Percentiles rank a stretch among this genome's conserved stretches.
Conservation (phyloP, 1,140 invertebrate species). For the Sminthurides bifidus region DNA sequence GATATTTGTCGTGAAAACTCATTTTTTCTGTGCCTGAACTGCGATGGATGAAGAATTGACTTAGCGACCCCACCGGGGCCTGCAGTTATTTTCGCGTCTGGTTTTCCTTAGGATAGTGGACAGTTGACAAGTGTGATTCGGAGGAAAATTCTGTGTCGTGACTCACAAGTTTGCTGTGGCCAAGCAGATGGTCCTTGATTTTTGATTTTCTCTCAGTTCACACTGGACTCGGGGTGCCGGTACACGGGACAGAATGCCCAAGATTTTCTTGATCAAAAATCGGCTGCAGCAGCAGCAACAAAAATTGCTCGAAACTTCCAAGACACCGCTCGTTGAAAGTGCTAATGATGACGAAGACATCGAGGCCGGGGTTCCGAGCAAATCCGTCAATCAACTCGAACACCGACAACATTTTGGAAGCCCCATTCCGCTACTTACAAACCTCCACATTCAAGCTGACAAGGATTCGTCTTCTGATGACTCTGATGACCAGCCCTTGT, state of each 20-base stretch:
- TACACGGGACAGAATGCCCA: constrained; percentile 52
- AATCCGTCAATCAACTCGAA: background rate
- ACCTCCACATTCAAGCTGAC: background rate
- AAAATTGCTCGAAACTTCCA: constrained; percentile 62
- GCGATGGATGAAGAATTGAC: no score
- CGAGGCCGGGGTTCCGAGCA: constrained; percentile 39
- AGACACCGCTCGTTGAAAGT: constrained; percentile 35
- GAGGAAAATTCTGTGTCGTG: no score
- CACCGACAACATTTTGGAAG: background rate
- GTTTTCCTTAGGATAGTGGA: no score
- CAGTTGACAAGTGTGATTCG: no score
- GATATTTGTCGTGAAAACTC: no score
- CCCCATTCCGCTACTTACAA: background rate
- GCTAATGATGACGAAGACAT: constrained; percentile 40
- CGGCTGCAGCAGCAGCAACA: constrained; percentile 75
- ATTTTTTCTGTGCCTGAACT: no score
- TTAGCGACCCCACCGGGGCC: no score
- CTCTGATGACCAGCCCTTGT: constrained; percentile 27
- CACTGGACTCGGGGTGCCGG: background rate
- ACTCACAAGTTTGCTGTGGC: no score
- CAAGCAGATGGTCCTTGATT: no score
- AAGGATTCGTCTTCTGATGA: constrained; percentile 3
- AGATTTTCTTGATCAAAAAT: constrained; percentile 79
- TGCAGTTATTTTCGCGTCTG: no score
- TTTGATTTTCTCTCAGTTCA: no score